Percentiles rank a stretch among this genome's conserved stretches.
These are phyloP conservation scores for Tympanuchus pallidicinctus DNA, from an alignment of 2,113 vertebrate species.

Conservation along the genomic window DNA sequence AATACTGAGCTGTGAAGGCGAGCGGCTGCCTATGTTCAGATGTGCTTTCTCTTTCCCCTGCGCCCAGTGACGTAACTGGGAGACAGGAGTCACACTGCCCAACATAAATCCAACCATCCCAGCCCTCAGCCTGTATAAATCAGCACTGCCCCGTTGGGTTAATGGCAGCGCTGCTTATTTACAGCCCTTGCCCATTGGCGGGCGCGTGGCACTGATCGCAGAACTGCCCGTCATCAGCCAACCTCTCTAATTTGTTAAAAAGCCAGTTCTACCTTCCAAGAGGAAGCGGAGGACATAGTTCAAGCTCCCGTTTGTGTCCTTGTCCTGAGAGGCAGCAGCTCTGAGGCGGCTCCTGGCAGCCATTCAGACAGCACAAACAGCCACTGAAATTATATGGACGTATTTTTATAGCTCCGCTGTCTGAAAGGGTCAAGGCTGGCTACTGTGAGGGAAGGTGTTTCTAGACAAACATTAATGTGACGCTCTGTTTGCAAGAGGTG, in stretches of 20 bases:
- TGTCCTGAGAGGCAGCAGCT: background rate
- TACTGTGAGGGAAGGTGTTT: constrained; percentile 32
- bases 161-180: background rate
- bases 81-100: background rate
- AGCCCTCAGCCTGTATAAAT: background rate
- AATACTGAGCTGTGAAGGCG: constrained; percentile 59
- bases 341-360: background rate
- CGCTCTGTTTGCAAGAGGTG: constrained; percentile 1
- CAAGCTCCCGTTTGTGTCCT: background rate
- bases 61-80: background rate
- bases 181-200: background rate
- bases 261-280: background rate
- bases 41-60: constrained; percentile 19
- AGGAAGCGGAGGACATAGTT: background rate
- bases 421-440: constrained; percentile 26
- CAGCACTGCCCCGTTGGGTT: fast-evolving
- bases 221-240: background rate
- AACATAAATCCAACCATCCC: background rate
- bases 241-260: background rate
- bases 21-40: constrained; percentile 39
- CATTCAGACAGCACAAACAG: background rate
- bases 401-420: background rate
- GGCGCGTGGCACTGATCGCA: background rate
- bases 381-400: background rate
- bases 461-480: background rate